These are phyloP conservation scores for Tetramorium alpestre DNA, from an alignment of 1,140 invertebrate species.

Conservation along the genomic window DNA sequence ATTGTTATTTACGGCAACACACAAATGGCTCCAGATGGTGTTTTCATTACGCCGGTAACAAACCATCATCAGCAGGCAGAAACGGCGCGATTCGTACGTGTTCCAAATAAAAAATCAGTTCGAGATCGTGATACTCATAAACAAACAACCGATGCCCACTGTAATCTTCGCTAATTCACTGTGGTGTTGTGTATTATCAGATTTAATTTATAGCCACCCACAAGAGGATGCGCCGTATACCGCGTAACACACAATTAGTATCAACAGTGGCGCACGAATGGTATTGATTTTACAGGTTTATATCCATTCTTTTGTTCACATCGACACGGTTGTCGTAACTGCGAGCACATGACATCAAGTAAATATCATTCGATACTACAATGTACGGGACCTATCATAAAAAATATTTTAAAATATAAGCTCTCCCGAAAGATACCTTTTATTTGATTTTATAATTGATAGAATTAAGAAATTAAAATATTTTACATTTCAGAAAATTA, in stretches of 20 bases:
- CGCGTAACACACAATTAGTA: constrained; percentile 53
- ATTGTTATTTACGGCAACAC: not conserved
- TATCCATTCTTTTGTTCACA: constrained; percentile 55
- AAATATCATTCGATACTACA: not conserved
- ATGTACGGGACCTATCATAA: not conserved
- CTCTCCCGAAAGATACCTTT: not conserved
- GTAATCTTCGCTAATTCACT: constrained; percentile 53
- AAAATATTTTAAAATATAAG: not conserved
- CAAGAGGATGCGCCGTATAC: constrained; percentile 14
- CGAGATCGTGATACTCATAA: constrained; percentile 27
- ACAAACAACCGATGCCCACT: constrained; percentile 13
- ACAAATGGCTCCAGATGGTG: constrained; percentile 21
- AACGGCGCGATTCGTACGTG: constrained; percentile 10
- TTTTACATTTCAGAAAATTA: not conserved
- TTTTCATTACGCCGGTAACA: constrained; percentile 35
- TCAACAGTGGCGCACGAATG: constrained; percentile 16
- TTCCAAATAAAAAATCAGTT: constrained; percentile 35
- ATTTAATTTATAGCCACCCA: constrained; percentile 42
- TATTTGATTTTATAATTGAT: not conserved
- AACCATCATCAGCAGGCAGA: constrained; percentile 13
- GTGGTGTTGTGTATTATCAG: constrained; percentile 22
- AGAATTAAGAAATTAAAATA: not conserved
- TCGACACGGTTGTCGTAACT: not conserved
- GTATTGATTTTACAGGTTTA: constrained; percentile 53
- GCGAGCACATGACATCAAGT: constrained; percentile 15